Percentiles rank a stretch among this genome's conserved stretches.
Conservation (phyloP, 2,888 invertebrate species). For the Hesperia comma region DNA sequence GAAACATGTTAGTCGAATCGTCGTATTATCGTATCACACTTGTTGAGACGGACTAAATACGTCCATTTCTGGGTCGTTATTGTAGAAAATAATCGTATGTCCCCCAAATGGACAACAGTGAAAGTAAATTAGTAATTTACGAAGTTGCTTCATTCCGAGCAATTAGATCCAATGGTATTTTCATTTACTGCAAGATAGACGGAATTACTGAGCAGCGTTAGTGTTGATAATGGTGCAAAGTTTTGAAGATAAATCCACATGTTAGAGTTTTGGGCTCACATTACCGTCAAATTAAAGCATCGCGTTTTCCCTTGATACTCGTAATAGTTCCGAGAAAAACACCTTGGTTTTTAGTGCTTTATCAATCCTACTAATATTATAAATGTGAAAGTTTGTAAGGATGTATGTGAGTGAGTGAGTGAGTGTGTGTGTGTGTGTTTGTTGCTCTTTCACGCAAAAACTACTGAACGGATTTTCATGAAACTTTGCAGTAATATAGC, state of each 20-base stretch:
- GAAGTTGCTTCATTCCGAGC: conserved; percentile 8
- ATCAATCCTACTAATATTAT: no score
- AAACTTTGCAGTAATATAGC: no score
- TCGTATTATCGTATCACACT: no score
- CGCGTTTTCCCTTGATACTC: neutral
- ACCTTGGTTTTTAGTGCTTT: no score
- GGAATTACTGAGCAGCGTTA: neutral
- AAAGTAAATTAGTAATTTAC: conserved; percentile 5
- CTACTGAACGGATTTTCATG: no score
- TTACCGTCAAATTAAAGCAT: neutral
- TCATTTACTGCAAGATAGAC: neutral
- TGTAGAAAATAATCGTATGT: conserved; percentile 3
- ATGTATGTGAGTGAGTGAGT: no score
- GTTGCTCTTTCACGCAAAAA: no score
- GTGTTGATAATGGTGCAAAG: neutral
- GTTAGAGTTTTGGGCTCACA: neutral
- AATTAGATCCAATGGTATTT: conserved; percentile 6
- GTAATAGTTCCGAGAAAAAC: neutral
- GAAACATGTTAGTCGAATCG: neutral
- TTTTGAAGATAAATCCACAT: conserved; percentile 8
- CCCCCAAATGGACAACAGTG: conserved; percentile 10
- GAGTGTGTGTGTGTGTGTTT: no score
- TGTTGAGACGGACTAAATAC: neutral
- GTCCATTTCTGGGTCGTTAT: neutral
- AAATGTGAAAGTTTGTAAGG: no score